phyloP scores from a whole-genome alignment of 2,797 vertebrate species.

The Oophaga sylvatica region DNA sequence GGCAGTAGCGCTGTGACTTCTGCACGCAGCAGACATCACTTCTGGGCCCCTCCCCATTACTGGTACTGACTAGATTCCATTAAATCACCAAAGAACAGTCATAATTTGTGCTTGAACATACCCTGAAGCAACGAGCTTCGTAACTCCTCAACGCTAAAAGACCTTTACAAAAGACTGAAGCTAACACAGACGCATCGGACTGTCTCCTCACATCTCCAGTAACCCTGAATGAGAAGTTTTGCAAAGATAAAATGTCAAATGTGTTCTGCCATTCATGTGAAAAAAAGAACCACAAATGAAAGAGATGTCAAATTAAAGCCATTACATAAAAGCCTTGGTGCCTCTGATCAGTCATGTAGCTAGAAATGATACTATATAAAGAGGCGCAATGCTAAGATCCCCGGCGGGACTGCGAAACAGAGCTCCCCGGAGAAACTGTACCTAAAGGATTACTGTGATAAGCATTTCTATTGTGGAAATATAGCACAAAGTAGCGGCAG shows the following conservation, averaged over 20 bases:
- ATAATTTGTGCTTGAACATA: conserved; percentile 11
- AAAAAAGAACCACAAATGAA: conserved; percentile 25
- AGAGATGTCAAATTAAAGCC: conserved; percentile 33
- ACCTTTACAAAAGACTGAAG: conserved; percentile 32
- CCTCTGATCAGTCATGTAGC: conserved; percentile 2
- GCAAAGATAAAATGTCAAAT: conserved; percentile 49
- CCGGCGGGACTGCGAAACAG: neutral
- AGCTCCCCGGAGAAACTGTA: neutral
- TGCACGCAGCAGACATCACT: too few species aligned
- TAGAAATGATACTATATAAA: conserved; percentile 16
- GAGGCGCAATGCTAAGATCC: neutral
- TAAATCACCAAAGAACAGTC: conserved; percentile 8
- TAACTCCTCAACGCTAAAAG: neutral
- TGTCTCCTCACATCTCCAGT: conserved; percentile 8
- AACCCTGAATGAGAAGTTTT: conserved; percentile 1
- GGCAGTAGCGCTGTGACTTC: too few species aligned
- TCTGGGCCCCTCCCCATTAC: too few species aligned
- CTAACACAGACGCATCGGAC: conserved; percentile 19
- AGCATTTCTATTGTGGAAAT: neutral
- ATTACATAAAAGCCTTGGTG: conserved; percentile 14
- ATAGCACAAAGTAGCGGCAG: neutral
- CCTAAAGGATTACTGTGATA: neutral
- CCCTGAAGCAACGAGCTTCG: conserved; percentile 2
- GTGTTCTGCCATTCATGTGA: conserved; percentile 44
- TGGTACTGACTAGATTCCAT: neutral